Conservation (phyloP, 2,888 invertebrate species). For the Agelastica alni region DNA sequence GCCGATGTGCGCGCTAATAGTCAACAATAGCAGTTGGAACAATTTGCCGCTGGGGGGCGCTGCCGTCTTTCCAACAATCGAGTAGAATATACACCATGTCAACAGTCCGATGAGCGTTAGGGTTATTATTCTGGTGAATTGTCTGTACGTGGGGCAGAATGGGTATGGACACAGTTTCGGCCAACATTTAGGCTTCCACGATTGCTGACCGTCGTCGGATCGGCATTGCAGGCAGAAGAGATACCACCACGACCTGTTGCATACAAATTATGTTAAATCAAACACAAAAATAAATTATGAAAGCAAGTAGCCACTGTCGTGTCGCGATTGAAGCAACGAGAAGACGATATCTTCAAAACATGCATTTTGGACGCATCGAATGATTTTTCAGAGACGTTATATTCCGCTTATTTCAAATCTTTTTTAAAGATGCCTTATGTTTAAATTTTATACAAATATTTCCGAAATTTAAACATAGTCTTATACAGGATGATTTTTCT, state of each 20-base stretch:
- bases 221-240: slow-evolving; percentile 80
- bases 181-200: slow-evolving; percentile 85
- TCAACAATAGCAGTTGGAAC: slow-evolving; percentile 75
- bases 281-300: not conserved
- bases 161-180: slow-evolving; percentile 81
- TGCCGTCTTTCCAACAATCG: slow-evolving; percentile 76
- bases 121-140: slow-evolving; percentile 35
- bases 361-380: too few species aligned
- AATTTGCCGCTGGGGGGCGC: slow-evolving; percentile 85
- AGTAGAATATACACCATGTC: slow-evolving; percentile 76
- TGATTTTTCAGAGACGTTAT: too few species aligned
- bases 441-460: too few species aligned
- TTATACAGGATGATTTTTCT: too few species aligned
- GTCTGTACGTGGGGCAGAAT: slow-evolving; percentile 80
- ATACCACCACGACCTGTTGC: slow-evolving; percentile 78
- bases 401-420: too few species aligned
- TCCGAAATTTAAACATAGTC: too few species aligned
- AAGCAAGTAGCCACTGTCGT: too few species aligned
- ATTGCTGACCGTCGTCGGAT: slow-evolving; percentile 62
- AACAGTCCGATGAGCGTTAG: slow-evolving; percentile 67
- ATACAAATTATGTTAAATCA: not conserved
- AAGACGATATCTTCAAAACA: too few species aligned
- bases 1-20: slow-evolving; percentile 78
- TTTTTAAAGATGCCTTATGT: too few species aligned
- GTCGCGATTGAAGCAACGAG: too few species aligned